Evolutionary conservation across 2,888 invertebrate species (phyloP).

Genomic region (Acleris emargana): DNA sequence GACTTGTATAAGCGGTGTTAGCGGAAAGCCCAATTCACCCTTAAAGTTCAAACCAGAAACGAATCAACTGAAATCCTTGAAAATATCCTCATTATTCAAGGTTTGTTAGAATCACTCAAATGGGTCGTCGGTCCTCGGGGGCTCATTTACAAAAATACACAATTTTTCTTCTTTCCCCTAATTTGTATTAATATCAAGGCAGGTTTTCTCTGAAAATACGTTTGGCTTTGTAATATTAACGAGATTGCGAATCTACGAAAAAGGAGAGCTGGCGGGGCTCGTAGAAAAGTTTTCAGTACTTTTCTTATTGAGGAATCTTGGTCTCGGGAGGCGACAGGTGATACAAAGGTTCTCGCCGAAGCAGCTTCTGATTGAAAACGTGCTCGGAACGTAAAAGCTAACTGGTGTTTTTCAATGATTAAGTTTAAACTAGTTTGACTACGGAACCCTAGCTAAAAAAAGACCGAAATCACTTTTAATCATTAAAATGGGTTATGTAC

Average conservation of each 20-base stretch:
- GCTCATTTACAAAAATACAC: slow-evolving; percentile 25
- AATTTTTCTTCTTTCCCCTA: slow-evolving; percentile 23
- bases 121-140: slow-evolving; percentile 9
- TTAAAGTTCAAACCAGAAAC: slow-evolving; percentile 8
- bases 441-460: background rate
- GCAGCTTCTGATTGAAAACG: slow-evolving; percentile 17
- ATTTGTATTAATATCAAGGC: slow-evolving; percentile 31
- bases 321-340: slow-evolving; percentile 5
- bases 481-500: too few relatives aligned
- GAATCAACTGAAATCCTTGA: slow-evolving; percentile 17
- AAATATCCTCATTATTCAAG: slow-evolving; percentile 17
- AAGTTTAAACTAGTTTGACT: background rate
- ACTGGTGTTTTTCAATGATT: background rate
- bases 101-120: slow-evolving; percentile 8
- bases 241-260: slow-evolving; percentile 12
- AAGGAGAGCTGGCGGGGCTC: slow-evolving; percentile 14
- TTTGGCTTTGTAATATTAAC: slow-evolving; percentile 30
- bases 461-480: too few relatives aligned
- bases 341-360: slow-evolving; percentile 17
- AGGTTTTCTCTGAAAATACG: slow-evolving; percentile 24
- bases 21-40: too few relatives aligned
- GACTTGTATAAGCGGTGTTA: too few relatives aligned
- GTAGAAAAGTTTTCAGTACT: slow-evolving; percentile 11
- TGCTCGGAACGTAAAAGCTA: slow-evolving; percentile 6
- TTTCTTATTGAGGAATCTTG: slow-evolving; percentile 16